Evolutionary conservation across 2,888 invertebrate species (phyloP), one percentile per base, ranked within the genome.

Genomic region (Drosophila koepferae): DNA sequence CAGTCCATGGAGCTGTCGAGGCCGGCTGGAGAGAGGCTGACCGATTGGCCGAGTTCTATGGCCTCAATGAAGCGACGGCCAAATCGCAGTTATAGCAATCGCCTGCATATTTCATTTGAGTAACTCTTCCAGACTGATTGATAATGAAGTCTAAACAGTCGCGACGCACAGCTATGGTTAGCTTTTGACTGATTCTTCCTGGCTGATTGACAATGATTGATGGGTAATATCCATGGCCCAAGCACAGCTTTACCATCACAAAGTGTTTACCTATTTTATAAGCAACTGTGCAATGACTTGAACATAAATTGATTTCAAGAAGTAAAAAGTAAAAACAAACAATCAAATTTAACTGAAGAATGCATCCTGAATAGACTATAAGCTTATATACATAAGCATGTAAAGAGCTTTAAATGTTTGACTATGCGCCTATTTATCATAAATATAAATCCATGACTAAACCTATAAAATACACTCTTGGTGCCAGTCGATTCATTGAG

Each of bases 1-100:
- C 96, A 0, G 96, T 95, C 0, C 96, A 97, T 86, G 97, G 97
- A 0, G 97, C 97, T 0, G 92, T 96, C 1, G 96, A 96, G 86
- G 94, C 95, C 5, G 97, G 97, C 0, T 95, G 95, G 90, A 94
- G 96, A 44, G 96, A 96, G 90, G 97, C 96, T 0, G 93, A 95
- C 7, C 93, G 96, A 74, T 87, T 96, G 41, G 92, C 89, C 0
- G 89, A 91, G 34, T 92, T 91, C 62, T 92, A 92, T 54, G 89
- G 89, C 7, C 63, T 89, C 23, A 62, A 43, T 10, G 51, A 46
- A 2, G 54, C 79, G 10, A 62, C 75, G 31, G 74, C 80, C 44
- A 91, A 88, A 60, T 89, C 92, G 8, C 89, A 91, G 59, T 89
- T 54, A 40, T 54, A 54, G 40, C 54, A 16, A 38, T 23, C 23